A percentile compares a stretch with the other conserved stretches of the same genome.
Conservation (phyloP, 2,888 invertebrate genomes). For the Euplagia quadripunctaria region DNA sequence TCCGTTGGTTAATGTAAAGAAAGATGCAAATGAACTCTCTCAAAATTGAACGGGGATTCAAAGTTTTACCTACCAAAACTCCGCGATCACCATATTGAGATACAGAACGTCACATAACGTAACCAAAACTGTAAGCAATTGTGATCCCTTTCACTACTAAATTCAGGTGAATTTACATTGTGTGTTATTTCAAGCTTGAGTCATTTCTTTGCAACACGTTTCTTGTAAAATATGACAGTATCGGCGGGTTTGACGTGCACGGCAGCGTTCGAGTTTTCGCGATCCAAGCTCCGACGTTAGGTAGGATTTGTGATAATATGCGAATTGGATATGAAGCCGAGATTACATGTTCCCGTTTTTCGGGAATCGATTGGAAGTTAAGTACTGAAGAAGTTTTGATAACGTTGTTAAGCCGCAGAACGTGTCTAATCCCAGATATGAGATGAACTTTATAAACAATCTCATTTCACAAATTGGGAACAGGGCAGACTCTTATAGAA, state of each 20-base stretch:
- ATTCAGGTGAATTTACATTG: constrained; percentile 48
- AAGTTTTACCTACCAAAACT: constrained; percentile 73
- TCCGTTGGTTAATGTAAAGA: constrained; percentile 68
- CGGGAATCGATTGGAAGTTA: constrained; percentile 61
- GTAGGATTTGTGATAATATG: constrained; percentile 76
- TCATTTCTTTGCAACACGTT: constrained; percentile 39
- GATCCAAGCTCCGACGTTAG: constrained; percentile 66
- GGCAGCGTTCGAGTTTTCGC: constrained; percentile 64
- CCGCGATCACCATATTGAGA: constrained; percentile 53
- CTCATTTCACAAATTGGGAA: constrained; percentile 70
- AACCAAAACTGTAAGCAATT: constrained; percentile 18
- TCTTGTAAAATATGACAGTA: constrained; percentile 69
- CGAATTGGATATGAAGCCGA: constrained; percentile 68
- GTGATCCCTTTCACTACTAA: constrained; percentile 28
- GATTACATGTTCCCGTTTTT: constrained; percentile 65
- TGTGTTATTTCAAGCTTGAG: constrained; percentile 29
- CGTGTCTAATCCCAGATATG: constrained; percentile 66
- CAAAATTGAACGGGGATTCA: constrained; percentile 76
- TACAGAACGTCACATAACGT: constrained; percentile 33
- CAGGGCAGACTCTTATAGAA: constrained; percentile 51
- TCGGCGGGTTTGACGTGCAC: constrained; percentile 69
- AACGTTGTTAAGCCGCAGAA: constrained; percentile 64
- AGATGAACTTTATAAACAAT: constrained; percentile 69
- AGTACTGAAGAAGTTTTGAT: constrained; percentile 78
- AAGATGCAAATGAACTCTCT: constrained; percentile 78